A percentile compares a stretch with the other conserved stretches of the same genome.
phyloP scores from a whole-genome alignment of 2,888 invertebrate species.

The Zygogramma bicolorata region DNA sequence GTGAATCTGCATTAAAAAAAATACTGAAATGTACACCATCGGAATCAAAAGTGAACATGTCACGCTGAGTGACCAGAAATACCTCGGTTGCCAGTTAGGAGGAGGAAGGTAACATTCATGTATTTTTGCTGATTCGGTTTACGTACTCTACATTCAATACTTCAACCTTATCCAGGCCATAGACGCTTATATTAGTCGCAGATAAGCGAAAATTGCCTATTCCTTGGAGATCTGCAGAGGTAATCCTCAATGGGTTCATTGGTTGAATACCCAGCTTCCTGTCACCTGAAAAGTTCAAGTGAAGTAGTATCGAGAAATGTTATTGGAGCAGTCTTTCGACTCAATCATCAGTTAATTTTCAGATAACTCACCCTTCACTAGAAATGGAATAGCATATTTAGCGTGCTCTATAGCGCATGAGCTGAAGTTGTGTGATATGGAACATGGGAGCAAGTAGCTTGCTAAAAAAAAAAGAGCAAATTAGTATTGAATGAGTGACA shows the following conservation, averaged over 20 bases:
- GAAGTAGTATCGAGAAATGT: no score
- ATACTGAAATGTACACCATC: no score
- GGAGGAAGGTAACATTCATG: not conserved
- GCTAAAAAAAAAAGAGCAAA: constrained; percentile 28
- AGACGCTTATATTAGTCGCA: constrained; percentile 31
- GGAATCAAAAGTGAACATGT: no score
- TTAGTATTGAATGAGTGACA: not conserved
- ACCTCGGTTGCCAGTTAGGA: no score
- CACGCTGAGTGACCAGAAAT: no score
- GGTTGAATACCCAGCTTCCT: constrained; percentile 69
- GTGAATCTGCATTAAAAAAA: no score
- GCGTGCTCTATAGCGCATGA: constrained; percentile 35
- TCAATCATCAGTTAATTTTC: not conserved
- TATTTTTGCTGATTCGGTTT: not conserved
- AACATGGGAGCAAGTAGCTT: constrained; percentile 33
- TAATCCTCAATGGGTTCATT: constrained; percentile 75
- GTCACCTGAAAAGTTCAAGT: no score
- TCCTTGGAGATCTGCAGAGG: constrained; percentile 70
- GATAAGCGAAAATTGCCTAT: constrained; percentile 16
- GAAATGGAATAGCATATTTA: constrained; percentile 30
- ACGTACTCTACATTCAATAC: constrained; percentile 23
- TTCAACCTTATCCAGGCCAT: constrained; percentile 27
- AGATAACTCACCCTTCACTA: constrained; percentile 37
- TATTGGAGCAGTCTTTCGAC: no score
- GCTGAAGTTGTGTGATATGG: constrained; percentile 28